Evolutionary conservation across 2,797 vertebrate genomes (phyloP).

Genomic region (Amblyopsis hoosieri): DNA sequence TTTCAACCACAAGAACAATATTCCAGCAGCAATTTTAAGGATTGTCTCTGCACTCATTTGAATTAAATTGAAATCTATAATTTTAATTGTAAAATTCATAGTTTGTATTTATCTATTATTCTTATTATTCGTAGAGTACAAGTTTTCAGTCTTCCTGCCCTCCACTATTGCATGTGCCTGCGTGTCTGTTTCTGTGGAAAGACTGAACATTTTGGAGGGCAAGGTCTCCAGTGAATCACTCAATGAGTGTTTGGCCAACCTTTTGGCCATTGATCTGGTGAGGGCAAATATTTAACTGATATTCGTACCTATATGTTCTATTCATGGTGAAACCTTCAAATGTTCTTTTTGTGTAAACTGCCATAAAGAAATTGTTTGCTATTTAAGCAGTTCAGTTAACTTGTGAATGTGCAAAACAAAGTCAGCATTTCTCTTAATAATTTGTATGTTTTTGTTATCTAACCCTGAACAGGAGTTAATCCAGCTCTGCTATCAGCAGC

Average conservation of each 20-base stretch:
- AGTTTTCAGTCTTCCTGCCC: slow-evolving; percentile 56
- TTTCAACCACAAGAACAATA: too few relatives aligned
- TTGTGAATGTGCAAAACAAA: too few relatives aligned
- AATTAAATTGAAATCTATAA: background rate
- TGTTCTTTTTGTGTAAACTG: slow-evolving; percentile 11
- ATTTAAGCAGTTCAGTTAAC: too few relatives aligned
- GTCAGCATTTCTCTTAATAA: background rate
- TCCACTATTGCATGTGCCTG: slow-evolving; percentile 63
- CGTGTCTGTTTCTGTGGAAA: slow-evolving; percentile 45
- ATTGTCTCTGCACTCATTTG: too few relatives aligned
- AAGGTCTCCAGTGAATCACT: slow-evolving; percentile 24
- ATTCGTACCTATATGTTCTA: slow-evolving; percentile 1
- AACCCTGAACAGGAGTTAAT: slow-evolving; percentile 78
- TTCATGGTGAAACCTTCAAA: slow-evolving; percentile 1
- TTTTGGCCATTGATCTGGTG: slow-evolving; percentile 60
- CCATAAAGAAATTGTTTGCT: background rate
- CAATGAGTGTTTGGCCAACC: slow-evolving; percentile 44
- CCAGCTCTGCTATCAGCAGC: slow-evolving; percentile 81
- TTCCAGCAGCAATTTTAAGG: too few relatives aligned
- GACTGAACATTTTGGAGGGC: slow-evolving; percentile 36
- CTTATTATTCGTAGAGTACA: slow-evolving; percentile 49
- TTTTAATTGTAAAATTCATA: background rate
- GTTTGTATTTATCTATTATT: background rate
- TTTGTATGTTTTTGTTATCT: slow-evolving; percentile 27
- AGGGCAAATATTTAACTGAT: slow-evolving; percentile 55